Evolutionary conservation across 2,113 vertebrate genomes (phyloP), one percentile per base, ranked within the genome.

Genomic region (Boulengerochromis microlepis): DNA sequence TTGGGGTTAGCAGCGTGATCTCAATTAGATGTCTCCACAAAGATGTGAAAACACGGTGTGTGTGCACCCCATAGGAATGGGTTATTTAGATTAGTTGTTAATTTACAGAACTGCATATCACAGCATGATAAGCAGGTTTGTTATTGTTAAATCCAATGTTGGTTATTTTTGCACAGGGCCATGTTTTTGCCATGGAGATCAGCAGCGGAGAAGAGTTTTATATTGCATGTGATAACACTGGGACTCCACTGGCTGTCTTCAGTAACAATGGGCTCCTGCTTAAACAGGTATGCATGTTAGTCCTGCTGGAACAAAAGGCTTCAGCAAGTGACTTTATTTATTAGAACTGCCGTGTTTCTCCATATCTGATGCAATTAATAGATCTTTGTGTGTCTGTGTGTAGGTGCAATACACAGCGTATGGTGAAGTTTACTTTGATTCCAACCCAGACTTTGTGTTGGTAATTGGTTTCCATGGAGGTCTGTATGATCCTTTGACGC

Each of bases 201-300:
- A 99, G 98, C 95, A 99, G 98, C 5, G 99, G 99, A 24, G 98
- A 99, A 1, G 99, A 99, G 95, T 99, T 98, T 95, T 99, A 99
- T 88, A 99, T 99, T 24, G 99, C 99, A 0, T 99, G 98, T 6
- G 99, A 99, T 91, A 99, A 99, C 90, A 99, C 98, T 0, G 99
- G 99, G 9, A 99, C 98, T 1, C 99, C 99, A 0, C 86, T 99
- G 90, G 99, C 99, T 33, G 98, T 99, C 84, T 99, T 99, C 92
- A 99, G 98, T 89, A 99, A 98, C 96, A 99, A 99, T 0, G 99
- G 99, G 61, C 97, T 99, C 2, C 96, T 99, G 94, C 97, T 99
- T 1, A 99, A 99, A 92, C 98, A 96, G 91, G 95, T 96, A 71
- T 1, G 22, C 35, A 19, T 71, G 53, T 78, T 57, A 26, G 22